Conservation (phyloP, 2,113 vertebrate genomes). For the Engraulis encrasicolus region DNA sequence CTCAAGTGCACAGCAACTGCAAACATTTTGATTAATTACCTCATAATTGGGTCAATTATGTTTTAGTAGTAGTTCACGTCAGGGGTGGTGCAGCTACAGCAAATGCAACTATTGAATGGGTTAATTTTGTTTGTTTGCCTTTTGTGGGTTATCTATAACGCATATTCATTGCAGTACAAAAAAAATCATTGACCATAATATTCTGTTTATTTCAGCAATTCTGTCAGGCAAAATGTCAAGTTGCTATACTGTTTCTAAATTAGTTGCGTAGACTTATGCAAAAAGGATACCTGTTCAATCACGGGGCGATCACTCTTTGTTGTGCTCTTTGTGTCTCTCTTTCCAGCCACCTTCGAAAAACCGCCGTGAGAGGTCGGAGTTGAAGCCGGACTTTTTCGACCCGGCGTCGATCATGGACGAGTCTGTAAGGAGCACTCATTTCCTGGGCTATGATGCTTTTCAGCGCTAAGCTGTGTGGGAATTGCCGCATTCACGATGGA, state of each 20-base stretch:
- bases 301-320: no score
- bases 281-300: not conserved
- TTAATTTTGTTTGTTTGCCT: no score
- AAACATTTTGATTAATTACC: no score
- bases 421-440: slow-evolving; percentile 81
- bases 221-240: not conserved
- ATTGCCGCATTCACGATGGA: no score
- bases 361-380: slow-evolving; percentile 94
- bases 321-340: not conserved
- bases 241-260: not conserved
- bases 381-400: slow-evolving; percentile 99
- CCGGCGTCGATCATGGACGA: slow-evolving; percentile 99
- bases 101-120: no score
- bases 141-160: no score
- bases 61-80: no score
- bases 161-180: not conserved
- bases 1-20: no score
- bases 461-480: not conserved
- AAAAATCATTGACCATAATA: not conserved
- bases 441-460: slow-evolving; percentile 19
- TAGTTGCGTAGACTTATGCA: not conserved
- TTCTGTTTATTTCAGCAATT: not conserved
- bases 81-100: no score
- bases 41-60: no score
- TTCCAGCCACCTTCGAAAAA: slow-evolving; percentile 94